Evolutionary conservation across 2,888 invertebrate genomes (phyloP).

Genomic region (Dolichopus griseipennis): DNA sequence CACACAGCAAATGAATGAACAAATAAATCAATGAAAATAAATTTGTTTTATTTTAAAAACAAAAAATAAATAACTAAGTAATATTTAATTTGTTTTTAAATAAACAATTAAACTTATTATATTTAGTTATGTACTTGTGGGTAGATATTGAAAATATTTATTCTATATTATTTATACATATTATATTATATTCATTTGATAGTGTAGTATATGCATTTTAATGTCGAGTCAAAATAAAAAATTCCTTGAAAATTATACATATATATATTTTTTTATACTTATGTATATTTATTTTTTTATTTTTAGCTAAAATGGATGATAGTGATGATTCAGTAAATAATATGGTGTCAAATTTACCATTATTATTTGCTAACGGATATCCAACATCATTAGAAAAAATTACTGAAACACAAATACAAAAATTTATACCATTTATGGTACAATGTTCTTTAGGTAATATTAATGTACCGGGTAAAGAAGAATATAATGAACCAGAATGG

Average conservation of each 20-base stretch:
- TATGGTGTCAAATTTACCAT: conserved; percentile 65
- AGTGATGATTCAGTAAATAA: conserved; percentile 29
- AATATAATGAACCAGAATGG: conserved; percentile 55
- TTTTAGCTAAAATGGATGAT: conserved; percentile 18
- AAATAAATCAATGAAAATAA: too few species aligned
- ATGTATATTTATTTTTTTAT: background rate
- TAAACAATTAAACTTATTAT: too few species aligned
- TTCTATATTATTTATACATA: background rate
- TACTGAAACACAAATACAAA: conserved; percentile 54
- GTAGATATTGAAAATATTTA: too few species aligned
- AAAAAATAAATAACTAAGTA: too few species aligned
- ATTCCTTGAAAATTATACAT: too few species aligned
- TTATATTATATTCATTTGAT: background rate
- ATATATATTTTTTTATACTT: background rate
- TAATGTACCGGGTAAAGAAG: conserved; percentile 39
- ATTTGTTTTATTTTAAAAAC: too few species aligned
- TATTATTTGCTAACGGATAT: conserved; percentile 61
- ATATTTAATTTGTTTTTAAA: too few species aligned
- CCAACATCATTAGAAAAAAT: conserved; percentile 59
- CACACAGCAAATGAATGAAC: too few species aligned
- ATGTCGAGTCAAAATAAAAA: too few species aligned
- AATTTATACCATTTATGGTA: conserved; percentile 66
- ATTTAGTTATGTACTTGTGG: too few species aligned
- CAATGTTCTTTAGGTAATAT: conserved; percentile 64
- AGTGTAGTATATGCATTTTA: background rate